phyloP scores from a whole-genome alignment of 2,797 vertebrate species.

The Notoglanidium macrostoma region DNA sequence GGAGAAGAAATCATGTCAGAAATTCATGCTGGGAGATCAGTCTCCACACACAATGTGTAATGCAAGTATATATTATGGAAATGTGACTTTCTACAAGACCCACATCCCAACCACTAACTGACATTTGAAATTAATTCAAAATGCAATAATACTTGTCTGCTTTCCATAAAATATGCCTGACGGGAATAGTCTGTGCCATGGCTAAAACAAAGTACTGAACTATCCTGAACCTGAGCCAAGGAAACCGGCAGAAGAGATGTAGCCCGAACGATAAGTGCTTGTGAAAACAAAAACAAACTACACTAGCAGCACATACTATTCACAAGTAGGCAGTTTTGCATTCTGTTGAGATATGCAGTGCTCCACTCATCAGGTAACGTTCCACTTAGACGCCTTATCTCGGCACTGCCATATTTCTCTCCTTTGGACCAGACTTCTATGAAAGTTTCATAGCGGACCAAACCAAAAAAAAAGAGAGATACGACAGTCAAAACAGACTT shows the following conservation, averaged over 20 bases:
- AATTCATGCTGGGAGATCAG: constrained; percentile 54
- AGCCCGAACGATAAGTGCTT: neutral
- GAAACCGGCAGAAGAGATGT: neutral
- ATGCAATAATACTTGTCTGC: constrained; percentile 58
- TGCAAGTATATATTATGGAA: constrained; percentile 59
- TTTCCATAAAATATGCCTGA: constrained; percentile 61
- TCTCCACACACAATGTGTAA: constrained; percentile 54
- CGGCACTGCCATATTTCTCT: neutral
- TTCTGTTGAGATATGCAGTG: neutral
- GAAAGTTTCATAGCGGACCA: neutral
- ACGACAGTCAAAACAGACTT: neutral
- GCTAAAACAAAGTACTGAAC: constrained; percentile 51
- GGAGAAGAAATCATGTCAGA: constrained; percentile 51
- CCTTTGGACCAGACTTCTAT: neutral
- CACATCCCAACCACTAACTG: constrained; percentile 63
- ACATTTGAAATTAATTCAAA: constrained; percentile 61
- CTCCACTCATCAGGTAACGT: neutral
- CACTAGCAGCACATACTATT: neutral
- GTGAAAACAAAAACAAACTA: constrained; percentile 18
- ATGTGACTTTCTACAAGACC: constrained; percentile 62
- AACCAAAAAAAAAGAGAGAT: neutral
- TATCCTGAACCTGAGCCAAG: constrained; percentile 38
- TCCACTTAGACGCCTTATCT: neutral
- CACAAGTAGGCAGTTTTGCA: neutral
- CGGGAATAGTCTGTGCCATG: constrained; percentile 46